These are phyloP conservation scores for Polypterus bichir DNA, from an alignment of 2,113 vertebrate genomes.

Conservation along the genomic window DNA sequence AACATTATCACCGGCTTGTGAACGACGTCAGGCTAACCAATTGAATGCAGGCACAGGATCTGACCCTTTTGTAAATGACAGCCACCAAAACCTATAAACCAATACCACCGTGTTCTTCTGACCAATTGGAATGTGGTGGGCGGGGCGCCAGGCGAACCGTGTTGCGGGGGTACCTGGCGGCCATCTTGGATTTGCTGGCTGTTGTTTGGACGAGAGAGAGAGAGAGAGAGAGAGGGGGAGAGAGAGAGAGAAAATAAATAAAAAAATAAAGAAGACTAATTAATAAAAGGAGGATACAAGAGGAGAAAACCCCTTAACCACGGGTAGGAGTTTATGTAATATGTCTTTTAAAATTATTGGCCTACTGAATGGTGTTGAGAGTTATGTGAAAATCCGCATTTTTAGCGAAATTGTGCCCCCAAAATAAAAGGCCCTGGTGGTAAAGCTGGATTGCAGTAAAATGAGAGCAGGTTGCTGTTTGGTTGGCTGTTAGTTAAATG, in stretches of 20 bases:
- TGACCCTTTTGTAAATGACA: background rate
- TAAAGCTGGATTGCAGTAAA: background rate
- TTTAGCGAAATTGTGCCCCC: background rate
- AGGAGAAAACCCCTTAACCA: slow-evolving; percentile 31
- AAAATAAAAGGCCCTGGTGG: background rate
- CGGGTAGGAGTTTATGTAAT: slow-evolving; percentile 38
- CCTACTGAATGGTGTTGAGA: too few relatives aligned
- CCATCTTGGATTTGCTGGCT: slow-evolving; percentile 56
- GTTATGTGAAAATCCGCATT: background rate
- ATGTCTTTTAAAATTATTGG: background rate
- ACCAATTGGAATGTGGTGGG: background rate
- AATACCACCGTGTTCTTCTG: background rate
- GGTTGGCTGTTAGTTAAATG: background rate
- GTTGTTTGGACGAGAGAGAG: slow-evolving; percentile 36
- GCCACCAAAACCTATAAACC: background rate
- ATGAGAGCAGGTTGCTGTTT: background rate
- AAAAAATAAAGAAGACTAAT: slow-evolving; percentile 49
- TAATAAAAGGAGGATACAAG: slow-evolving; percentile 44
- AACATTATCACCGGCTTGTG: background rate
- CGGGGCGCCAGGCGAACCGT: too few relatives aligned
- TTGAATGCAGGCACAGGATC: background rate
- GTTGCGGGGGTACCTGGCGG: slow-evolving; percentile 42
- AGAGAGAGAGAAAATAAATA: slow-evolving; percentile 42
- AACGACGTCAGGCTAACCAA: background rate
- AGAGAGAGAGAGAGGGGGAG: background rate